Base-by-base conservation (phyloP, 2,888 invertebrate genomes). In the Lumbricus terrestris region DNA sequence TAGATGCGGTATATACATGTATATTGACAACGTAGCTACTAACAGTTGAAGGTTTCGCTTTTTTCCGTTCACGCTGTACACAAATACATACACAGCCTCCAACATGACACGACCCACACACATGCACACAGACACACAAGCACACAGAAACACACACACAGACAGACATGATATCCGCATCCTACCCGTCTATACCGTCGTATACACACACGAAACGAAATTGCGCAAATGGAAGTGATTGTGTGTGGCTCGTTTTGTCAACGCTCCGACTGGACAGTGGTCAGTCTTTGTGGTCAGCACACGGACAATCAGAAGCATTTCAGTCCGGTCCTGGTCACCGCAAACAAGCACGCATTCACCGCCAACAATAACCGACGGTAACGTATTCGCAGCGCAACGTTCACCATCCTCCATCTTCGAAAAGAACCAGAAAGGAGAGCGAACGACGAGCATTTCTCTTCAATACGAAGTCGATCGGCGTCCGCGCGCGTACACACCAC, bases 261-360 rank as follows among this genome's bases (percentile, higher is more conserved):
- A n/a, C 69, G 69, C 0, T n/a, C 35, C 33, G 2, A 37, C 85
- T 35, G 85, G 35, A 85, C 85, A 85, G 34, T 35, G 85, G 37
- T 23, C 35, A 85, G 0, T 34, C 37, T 85, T 85, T 85, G 85
- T 85, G 85, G 85, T 35, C 85, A 35, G 85, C 37, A 6, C 35
- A 85, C 34, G 85, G 35, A 85, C 85, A 85, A 85, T 85, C 85
- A 85, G 85, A 37, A 15, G 35, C 85, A 35, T 85, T 85, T 85
- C 85, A 85, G 85, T 2, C n/a, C 20, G 85, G 8, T 23, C 35
- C 29, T 18, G 85, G 35, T 35, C 37, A 35, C 85, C 13, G 35
- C 85, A 85, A 85, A 85, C 85, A 85, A 85, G 85, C 85, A 85
- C 35, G 85, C 37, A 85, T 85, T 85, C 85, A 85, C 85, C 35